These are phyloP conservation scores for Lepilemur ruficaudatus DNA, from an alignment of 2,797 vertebrate genomes.

Conservation along the genomic window DNA sequence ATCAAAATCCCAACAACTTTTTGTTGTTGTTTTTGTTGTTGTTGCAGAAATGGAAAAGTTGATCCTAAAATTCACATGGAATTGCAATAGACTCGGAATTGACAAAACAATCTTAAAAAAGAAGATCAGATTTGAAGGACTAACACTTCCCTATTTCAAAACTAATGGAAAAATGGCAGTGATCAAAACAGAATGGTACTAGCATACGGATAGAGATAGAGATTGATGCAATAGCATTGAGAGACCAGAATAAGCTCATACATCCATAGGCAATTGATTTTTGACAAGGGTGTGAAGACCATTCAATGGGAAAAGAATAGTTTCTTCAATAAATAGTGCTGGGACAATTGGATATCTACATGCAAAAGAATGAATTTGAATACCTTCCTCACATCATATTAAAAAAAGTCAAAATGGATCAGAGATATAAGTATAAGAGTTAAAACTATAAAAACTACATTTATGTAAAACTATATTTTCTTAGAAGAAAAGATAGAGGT, in stretches of 20 bases:
- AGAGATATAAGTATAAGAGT: not conserved
- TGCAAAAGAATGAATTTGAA: slow-evolving; percentile 10
- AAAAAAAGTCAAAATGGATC: not conserved
- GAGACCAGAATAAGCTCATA: not conserved
- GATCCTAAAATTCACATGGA: not conserved
- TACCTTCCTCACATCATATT: not conserved
- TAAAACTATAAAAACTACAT: not conserved
- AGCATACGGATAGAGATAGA: not conserved
- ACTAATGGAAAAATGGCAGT: not conserved
- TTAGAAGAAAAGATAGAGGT: not conserved
- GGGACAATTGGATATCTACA: not conserved
- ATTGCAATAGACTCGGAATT: not conserved
- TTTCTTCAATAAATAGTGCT: not conserved
- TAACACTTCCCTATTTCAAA: not conserved
- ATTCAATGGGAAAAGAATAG: not conserved
- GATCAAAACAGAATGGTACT: not conserved
- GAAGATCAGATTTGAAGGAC: not conserved
- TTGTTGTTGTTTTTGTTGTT: not conserved
- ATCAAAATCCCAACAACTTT: not conserved
- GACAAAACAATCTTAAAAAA: not conserved
- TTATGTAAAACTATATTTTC: not conserved
- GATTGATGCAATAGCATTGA: not conserved
- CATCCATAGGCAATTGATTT: not conserved
- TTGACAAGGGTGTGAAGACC: not conserved
- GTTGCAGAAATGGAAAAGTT: not conserved